Percentiles rank a stretch among this genome's conserved stretches.
These are phyloP conservation scores for Elephantulus edwardii DNA, from an alignment of 2,113 vertebrate genomes.

Conservation along the genomic window DNA sequence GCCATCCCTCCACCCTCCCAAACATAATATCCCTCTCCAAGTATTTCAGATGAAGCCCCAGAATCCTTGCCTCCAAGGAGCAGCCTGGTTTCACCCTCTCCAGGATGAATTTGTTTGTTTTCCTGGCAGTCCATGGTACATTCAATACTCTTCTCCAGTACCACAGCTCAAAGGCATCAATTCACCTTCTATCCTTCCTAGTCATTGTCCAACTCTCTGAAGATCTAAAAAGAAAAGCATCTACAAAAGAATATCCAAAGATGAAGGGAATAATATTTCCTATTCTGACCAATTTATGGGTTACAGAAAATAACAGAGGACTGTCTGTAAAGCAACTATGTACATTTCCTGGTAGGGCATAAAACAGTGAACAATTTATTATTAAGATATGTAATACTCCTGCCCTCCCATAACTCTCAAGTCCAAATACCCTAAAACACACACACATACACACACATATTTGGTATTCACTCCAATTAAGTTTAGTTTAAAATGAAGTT, in stretches of 20 bases:
- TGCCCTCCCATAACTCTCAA: background rate
- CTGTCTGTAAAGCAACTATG: slow-evolving; percentile 4
- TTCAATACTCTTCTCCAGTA: too few species aligned
- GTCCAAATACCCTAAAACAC: background rate
- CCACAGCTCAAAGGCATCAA: too few species aligned
- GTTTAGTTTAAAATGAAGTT: slow-evolving; percentile 22
- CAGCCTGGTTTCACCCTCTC: too few species aligned
- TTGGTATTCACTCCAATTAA: background rate
- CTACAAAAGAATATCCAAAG: background rate
- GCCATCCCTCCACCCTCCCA: too few species aligned
- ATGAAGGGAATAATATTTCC: background rate
- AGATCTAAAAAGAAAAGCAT: slow-evolving; percentile 41
- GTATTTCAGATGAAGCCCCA: too few species aligned
- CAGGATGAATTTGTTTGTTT: too few species aligned
- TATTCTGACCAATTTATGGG: slow-evolving; percentile 12
- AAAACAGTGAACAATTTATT: slow-evolving; percentile 3
- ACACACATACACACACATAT: background rate
- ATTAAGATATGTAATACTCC: background rate
- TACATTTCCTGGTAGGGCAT: background rate
- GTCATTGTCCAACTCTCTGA: slow-evolving; percentile 31
- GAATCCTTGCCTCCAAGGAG: too few species aligned
- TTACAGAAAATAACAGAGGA: slow-evolving; percentile 24
- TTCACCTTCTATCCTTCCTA: too few species aligned
- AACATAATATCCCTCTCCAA: too few species aligned
- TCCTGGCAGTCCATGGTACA: too few species aligned